Conservation (phyloP, 2,113 vertebrate genomes). For the Barnardius zonarius region DNA sequence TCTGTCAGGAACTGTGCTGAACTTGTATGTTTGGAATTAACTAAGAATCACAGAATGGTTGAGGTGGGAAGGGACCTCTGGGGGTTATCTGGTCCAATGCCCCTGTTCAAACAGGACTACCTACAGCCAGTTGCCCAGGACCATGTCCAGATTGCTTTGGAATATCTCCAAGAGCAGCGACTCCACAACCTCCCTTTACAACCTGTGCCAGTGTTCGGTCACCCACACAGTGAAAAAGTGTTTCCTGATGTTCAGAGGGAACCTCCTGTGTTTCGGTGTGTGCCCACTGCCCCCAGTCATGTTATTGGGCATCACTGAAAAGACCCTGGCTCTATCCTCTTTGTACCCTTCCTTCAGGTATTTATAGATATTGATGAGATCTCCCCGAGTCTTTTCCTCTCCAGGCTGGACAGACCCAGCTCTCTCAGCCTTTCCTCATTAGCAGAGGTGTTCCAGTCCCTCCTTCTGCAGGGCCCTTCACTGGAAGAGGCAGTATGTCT, state of each 20-base stretch:
- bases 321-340: background rate
- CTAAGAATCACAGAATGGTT: background rate
- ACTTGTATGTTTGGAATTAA: background rate
- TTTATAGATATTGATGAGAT: background rate
- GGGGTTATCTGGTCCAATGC: background rate
- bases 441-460: background rate
- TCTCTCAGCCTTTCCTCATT: background rate
- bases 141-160: background rate
- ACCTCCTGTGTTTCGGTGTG: background rate
- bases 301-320: background rate
- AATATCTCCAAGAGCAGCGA: background rate
- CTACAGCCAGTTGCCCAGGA: rapidly evolving
- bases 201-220: background rate
- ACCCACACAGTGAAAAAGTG: background rate
- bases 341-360: background rate
- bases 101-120: background rate
- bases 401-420: background rate
- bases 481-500: background rate
- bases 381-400: background rate
- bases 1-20: background rate
- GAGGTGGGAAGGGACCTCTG: background rate
- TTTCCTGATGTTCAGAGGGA: background rate
- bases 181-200: background rate
- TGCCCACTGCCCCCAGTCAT: background rate
- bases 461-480: background rate